Conservation (phyloP, 1,140 invertebrate genomes). For the Lethrus apterus region DNA sequence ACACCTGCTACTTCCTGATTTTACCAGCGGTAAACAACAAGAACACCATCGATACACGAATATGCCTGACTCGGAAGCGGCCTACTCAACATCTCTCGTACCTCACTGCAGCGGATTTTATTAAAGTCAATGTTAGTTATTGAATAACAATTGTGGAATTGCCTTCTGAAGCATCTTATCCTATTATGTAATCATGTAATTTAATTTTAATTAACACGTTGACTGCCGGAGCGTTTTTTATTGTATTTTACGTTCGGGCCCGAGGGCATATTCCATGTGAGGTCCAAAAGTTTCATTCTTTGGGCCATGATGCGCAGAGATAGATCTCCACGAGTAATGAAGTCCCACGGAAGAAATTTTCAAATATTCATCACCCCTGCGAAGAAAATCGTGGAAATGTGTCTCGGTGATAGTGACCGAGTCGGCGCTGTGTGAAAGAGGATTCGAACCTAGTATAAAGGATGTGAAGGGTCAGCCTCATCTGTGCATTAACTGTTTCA, state of each 20-base stretch:
- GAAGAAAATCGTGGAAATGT: neutral
- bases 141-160: too few species aligned
- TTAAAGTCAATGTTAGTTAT: too few species aligned
- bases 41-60: slow-evolving; percentile 32
- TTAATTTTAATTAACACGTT: neutral
- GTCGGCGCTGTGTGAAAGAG: neutral
- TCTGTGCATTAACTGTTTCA: too few species aligned
- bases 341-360: neutral
- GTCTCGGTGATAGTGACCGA: neutral
- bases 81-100: too few species aligned
- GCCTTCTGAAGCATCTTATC: neutral
- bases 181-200: neutral
- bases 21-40: slow-evolving; percentile 20
- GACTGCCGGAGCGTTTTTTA: neutral
- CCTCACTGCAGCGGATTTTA: too few species aligned
- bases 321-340: neutral
- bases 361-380: neutral
- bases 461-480: too few species aligned
- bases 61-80: too few species aligned
- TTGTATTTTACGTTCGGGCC: neutral
- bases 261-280: neutral
- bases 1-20: too few species aligned
- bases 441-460: too few species aligned
- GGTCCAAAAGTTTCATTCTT: neutral
- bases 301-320: neutral